Evolutionary conservation across 1,140 invertebrate genomes (phyloP), one percentile per base, ranked within the genome.

Genomic region (Megathymus violae): DNA sequence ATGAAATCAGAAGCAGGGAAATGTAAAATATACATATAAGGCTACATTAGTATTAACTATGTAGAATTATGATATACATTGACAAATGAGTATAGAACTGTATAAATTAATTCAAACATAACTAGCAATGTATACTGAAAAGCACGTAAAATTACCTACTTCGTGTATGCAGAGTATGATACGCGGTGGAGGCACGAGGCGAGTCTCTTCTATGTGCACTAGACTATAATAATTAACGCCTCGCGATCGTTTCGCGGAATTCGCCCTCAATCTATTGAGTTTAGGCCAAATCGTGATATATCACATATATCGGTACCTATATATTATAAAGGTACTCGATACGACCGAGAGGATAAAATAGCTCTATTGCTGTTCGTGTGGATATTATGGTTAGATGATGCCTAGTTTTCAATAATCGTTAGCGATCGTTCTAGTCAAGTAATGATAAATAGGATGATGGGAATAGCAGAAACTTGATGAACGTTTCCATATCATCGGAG

Each of bases 201-300:
- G 48, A 16, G 10, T 25, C 71, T 56, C 78, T 80, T 61, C 63
- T 69, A 69, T 65, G 69, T 76, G 67, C 80, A 74, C 80, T 72
- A 80, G 80, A 82, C 80, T 78, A 78, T 75, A 71, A 82, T 82
- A 82, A 82, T 82, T 82, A 82, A 74, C 71, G 74, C 70, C 58
- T 67, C 56, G 60, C 66, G 66, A 63, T 69, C 63, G 71, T 61
- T 68, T 74, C 52, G 64, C 44, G 62, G 69, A 68, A 69, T 71
- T 64, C 63, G 58, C 63, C 63, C 70, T 70, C 10, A 27, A 19
- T 44, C 52, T 44, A 58, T 44, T 63, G 54, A 63, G 47, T 60
- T 60, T 59, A 64, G 43, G 22, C 48, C 36, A 64, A 46, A 52
- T 13, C 15, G 40, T 13, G 44, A 44, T 9, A 4, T 19, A 11